phyloP scores from a whole-genome alignment of 2,113 vertebrate genomes.

The Triplophysa dalaica region DNA sequence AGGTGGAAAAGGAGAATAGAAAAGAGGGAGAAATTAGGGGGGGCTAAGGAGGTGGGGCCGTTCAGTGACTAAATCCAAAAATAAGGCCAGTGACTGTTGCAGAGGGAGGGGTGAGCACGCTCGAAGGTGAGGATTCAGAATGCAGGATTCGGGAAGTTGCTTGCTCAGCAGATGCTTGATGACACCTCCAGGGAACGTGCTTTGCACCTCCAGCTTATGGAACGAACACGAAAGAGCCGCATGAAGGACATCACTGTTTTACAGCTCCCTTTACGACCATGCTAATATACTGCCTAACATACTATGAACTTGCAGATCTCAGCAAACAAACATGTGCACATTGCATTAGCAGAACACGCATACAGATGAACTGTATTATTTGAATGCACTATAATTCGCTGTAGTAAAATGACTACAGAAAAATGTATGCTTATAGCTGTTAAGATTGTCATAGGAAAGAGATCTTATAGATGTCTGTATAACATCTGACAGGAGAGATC shows the following conservation, averaged over 20 bases:
- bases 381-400: too few relatives aligned
- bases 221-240: conserved; percentile 67
- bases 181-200: conserved; percentile 66
- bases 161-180: conserved; percentile 71
- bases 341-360: too few relatives aligned
- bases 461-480: too few relatives aligned
- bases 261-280: conserved; percentile 66
- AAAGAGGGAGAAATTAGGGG: conserved; percentile 51
- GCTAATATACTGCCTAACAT: conserved; percentile 66
- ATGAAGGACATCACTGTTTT: conserved; percentile 53
- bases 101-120: conserved; percentile 4
- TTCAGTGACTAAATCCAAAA: neutral
- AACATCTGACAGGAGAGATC: too few relatives aligned
- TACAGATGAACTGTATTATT: too few relatives aligned
- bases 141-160: conserved; percentile 58
- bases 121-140: conserved; percentile 59
- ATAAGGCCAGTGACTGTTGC: conserved; percentile 16
- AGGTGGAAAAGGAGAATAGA: conserved; percentile 53
- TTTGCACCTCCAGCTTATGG: conserved; percentile 67
- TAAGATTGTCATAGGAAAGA: too few relatives aligned
- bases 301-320: conserved; percentile 50
- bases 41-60: neutral
- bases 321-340: conserved; percentile 44
- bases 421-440: too few relatives aligned
- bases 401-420: too few relatives aligned